Percentiles rank a stretch among this genome's conserved stretches.
phyloP scores from a whole-genome alignment of 2,113 vertebrate species.

The Micromys minutus region DNA sequence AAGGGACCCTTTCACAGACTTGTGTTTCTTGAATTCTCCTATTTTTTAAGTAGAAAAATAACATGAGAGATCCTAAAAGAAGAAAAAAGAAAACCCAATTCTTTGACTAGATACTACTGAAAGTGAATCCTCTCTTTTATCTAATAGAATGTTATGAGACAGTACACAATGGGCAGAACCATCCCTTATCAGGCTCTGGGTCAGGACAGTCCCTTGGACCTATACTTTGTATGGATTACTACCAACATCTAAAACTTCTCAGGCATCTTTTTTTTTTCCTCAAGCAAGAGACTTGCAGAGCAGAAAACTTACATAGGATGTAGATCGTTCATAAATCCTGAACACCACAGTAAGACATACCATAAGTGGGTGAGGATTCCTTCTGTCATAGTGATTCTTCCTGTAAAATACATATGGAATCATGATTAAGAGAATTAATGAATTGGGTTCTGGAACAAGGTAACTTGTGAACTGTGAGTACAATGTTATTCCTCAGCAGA shows the following conservation, averaged over 20 bases:
- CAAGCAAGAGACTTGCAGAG: not conserved
- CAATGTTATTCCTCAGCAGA: not conserved
- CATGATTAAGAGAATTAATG: not conserved
- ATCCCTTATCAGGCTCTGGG: not conserved
- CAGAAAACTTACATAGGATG: not conserved
- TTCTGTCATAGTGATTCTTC: not conserved
- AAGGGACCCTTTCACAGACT: constrained; percentile 95
- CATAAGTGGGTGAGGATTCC: not conserved
- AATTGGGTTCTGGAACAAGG: not conserved
- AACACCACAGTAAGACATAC: not conserved
- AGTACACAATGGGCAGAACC: not conserved
- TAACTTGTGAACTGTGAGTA: not conserved
- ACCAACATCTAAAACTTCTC: not conserved
- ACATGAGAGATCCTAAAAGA: constrained; percentile 69
- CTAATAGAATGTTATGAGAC: not conserved
- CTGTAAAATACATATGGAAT: not conserved
- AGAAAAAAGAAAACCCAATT: constrained; percentile 86
- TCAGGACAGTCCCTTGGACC: not conserved
- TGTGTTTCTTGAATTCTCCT: constrained; percentile 92
- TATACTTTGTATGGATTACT: not conserved
- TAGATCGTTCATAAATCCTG: constrained; percentile 27
- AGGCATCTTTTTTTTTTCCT: constrained; percentile 20
- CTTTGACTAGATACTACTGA: constrained; percentile 86
- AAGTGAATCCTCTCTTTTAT: not conserved
- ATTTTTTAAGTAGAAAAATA: constrained; percentile 89